Evolutionary conservation across 2,113 vertebrate species (phyloP), one percentile per base, ranked within the genome.

Genomic region (Piaya cayana): DNA sequence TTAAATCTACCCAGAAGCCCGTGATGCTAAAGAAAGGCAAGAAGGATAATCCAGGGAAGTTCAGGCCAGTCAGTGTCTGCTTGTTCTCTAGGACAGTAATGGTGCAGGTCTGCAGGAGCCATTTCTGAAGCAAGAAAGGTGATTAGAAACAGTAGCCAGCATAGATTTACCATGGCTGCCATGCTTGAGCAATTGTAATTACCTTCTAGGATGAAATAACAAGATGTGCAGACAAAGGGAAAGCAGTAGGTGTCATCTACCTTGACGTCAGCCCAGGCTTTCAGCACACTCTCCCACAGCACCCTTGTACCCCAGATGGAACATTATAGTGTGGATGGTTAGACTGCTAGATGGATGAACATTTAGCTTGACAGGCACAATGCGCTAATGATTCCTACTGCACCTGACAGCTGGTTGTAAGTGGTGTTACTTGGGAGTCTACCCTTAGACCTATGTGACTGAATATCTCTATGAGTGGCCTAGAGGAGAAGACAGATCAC

Each of bases 371-470:
- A 69, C 36, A 16, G 55, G 45, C 30, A 34, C 60, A 58, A 29
- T 6, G 30, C 29, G 29, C 12, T 72, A 39, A 67, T 0, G 0
- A 77, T 16, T 34, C 69, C 32, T 9, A 13, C 39, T 56, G 9
- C 45, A 15, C 15, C 9, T 18, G 15, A 32, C 37, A 76, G 63
- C 47, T 67, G 55, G 29, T 80, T 26, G 49, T 32, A 72, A 68
- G 17, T 4, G 7, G 29, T 1, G 0, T 18, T 62, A n/a, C n/a
- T 67, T 55, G n/a, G 23, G 30, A 72, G 49, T 7, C 10, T 26
- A 62, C 65, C 17, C 55, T 68, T 32, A 56, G 4, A 65, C 45
- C 39, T 58, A 14, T 2, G 1, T 23, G 32, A 49, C 0, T 1
- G n/a, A 52, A 1, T 58, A 34, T 11, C 45, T 85, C 58, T 47